Percentiles rank a stretch among this genome's conserved stretches.
These are phyloP conservation scores for Pollenia labialis DNA, from an alignment of 2,888 invertebrate species.

Conservation along the genomic window DNA sequence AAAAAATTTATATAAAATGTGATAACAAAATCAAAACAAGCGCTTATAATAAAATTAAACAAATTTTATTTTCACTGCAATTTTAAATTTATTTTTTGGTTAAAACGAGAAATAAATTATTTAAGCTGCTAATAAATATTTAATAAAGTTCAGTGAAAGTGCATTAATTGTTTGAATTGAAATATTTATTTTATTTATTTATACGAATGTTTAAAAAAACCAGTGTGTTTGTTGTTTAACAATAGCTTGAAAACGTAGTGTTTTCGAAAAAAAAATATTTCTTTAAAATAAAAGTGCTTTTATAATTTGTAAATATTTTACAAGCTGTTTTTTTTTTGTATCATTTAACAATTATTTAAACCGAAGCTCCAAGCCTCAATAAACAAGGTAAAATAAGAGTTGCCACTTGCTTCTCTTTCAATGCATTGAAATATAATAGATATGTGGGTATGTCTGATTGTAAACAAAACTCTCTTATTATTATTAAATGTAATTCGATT, in stretches of 20 bases:
- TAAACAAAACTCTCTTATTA: background rate
- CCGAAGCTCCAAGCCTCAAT: constrained; percentile 36
- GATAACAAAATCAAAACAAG: background rate
- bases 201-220: background rate
- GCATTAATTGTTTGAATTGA: background rate
- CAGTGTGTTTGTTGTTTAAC: background rate
- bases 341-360: constrained; percentile 24
- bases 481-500: constrained; percentile 17
- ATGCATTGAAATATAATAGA: background rate
- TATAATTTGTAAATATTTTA: too few relatives aligned
- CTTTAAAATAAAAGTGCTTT: constrained; percentile 6
- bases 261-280: background rate
- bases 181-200: background rate
- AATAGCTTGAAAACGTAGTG: background rate
- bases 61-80: background rate
- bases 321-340: background rate
- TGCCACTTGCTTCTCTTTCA: background rate
- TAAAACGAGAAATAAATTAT: background rate
- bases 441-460: too few relatives aligned
- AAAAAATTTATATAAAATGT: background rate
- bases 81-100: background rate
- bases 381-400: constrained; percentile 48
- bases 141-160: constrained; percentile 14
- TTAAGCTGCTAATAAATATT: background rate
- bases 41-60: background rate